Base-by-base conservation (phyloP, 2,888 invertebrate genomes). In the Hecatera dysodea region DNA sequence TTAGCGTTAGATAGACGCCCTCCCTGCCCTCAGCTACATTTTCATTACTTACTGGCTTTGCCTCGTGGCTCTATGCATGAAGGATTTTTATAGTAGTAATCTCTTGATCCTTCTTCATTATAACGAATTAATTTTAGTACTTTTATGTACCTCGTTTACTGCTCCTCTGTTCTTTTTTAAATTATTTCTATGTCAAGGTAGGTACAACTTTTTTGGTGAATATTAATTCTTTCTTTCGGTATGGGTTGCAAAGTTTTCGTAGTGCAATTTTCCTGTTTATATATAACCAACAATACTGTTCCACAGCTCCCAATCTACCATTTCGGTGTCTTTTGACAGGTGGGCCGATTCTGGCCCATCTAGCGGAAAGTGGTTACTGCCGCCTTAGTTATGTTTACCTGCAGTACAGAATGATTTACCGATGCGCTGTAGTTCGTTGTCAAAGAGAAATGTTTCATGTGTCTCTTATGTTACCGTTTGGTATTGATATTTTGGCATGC, bases 41-140 rank as follows among this genome's bases (percentile, higher is more conserved):
- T 69, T 72, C 69, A 79, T 80, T 75, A 72, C 64, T 63, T 44
- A 63, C 78, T 59, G n/a, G 27, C n/a, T 50, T 53, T 48, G 12
- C n/a, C 4, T 12, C 42, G n/a, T 44, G 5, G 33, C 27, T 52
- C 36, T 36, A 15, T 36, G 17, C 70, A 39, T n/a, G n/a, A 17
- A 68, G 11, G 0, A 39, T 50, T 67, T 46, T 22, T 29, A 48
- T 48, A 56, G 19, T 22, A 44, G 6, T 33, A 22, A 42, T 29
- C 50, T n/a, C n/a, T n/a, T 33, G 1, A 39, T 46, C n/a, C 19
- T 27, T 15, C 7, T 22, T 46, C 36, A 53, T 55, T 27, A 12
- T 22, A 50, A 36, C 5, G 36, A 27, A 4, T n/a, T n/a, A n/a
- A n/a, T n/a, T n/a, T n/a, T n/a, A n/a, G n/a, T n/a, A n/a, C n/a